A percentile compares a stretch with the other conserved stretches of the same genome.
phyloP scores from a whole-genome alignment of 2,113 vertebrate genomes.

The Beaufortia kweichowensis region DNA sequence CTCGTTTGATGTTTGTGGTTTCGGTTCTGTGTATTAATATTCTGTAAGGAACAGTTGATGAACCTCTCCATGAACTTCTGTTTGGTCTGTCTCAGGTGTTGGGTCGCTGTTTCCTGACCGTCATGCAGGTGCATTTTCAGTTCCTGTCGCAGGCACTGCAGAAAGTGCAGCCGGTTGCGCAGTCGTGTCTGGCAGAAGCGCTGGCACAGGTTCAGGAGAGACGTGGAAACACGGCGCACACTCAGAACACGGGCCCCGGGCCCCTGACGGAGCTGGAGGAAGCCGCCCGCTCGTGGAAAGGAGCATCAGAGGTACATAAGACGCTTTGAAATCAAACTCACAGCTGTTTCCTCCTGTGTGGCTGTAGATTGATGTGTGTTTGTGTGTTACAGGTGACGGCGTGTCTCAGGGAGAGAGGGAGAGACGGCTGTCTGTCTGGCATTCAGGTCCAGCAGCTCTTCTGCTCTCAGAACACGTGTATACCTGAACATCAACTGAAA shows the following conservation, averaged over 20 bases:
- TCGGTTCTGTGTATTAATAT: conserved; percentile 8
- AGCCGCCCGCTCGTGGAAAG: conserved; percentile 90
- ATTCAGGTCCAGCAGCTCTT: conserved; percentile 98
- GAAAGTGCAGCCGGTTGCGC: conserved; percentile 95
- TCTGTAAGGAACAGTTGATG: background rate
- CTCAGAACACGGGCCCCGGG: conserved; percentile 71
- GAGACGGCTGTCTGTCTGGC: conserved; percentile 90
- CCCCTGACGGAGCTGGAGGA: conserved; percentile 88
- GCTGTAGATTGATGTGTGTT: background rate
- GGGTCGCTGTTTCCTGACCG: conserved; percentile 94
- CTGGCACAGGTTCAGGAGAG: conserved; percentile 88
- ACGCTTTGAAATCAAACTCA: background rate
- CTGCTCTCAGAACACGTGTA: conserved; percentile 90
- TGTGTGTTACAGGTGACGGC: conserved; percentile 80
- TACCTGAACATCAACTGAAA: conserved; percentile 96
- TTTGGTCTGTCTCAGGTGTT: conserved; percentile 84
- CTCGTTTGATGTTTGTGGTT: background rate
- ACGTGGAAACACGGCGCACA: conserved; percentile 70
- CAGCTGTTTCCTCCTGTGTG: too few species aligned
- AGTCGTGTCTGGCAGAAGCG: conserved; percentile 90
- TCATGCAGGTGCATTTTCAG: conserved; percentile 99
- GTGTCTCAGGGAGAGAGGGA: conserved; percentile 87
- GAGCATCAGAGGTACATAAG: conserved; percentile 86
- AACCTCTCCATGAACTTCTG: too few species aligned
- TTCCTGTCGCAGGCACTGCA: conserved; percentile 96